Percentiles rank a stretch among this genome's conserved stretches.
phyloP scores from a whole-genome alignment of 2,113 vertebrate genomes.

The Narcine bancroftii region DNA sequence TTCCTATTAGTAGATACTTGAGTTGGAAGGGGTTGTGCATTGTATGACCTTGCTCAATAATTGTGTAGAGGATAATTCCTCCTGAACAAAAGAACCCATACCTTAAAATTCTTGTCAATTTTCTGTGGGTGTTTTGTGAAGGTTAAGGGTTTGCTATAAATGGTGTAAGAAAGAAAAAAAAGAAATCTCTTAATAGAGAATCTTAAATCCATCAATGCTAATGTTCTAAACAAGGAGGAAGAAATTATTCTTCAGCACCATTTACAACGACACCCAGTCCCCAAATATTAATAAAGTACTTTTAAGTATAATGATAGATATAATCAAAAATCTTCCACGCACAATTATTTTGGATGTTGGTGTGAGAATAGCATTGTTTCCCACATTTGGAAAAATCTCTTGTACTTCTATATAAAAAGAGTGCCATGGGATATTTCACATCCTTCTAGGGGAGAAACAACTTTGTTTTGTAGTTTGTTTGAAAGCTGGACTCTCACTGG shows the following conservation, averaged over 20 bases:
- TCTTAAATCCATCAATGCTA: background rate
- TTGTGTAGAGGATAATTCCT: no score
- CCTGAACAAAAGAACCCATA: no score
- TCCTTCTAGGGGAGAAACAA: background rate
- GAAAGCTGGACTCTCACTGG: background rate
- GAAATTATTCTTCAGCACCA: background rate
- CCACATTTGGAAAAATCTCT: background rate
- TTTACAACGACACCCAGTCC: background rate
- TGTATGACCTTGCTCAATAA: no score
- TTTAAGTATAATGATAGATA: background rate
- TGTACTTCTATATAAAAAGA: background rate
- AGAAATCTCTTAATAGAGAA: background rate
- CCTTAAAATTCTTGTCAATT: no score
- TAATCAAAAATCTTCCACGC: no score
- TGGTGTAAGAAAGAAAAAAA: background rate
- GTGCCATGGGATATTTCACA: background rate
- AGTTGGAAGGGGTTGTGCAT: no score
- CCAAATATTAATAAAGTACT: background rate
- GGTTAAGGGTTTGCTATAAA: no score
- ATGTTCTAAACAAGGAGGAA: background rate
- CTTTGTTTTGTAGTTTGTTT: background rate
- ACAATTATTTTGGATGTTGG: background rate
- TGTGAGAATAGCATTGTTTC: background rate
- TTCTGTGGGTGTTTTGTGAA: no score
- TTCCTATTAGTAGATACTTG: no score